Base-by-base conservation (phyloP, 2,113 vertebrate species). In the Vidua macroura region DNA sequence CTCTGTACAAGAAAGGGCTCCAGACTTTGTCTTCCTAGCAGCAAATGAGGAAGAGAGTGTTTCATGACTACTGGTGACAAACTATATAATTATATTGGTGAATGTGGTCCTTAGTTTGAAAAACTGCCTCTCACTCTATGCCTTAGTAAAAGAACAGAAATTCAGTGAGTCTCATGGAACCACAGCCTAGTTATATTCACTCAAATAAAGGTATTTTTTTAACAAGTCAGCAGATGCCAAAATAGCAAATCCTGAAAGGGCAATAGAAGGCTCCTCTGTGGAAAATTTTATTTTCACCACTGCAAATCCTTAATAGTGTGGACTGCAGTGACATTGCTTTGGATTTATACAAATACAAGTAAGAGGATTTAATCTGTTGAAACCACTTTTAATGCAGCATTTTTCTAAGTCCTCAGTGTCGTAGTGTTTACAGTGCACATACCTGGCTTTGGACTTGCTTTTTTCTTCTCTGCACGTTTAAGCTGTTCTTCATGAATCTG, bases 401-500 rank as follows among this genome's bases (percentile, higher is more conserved):
- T 92, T 95, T 75, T 49, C 24, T 6, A n/a, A 72, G 73, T 16
- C 64, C 52, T 88, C 56, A 12, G 43, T 43, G n/a, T 31, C 69
- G 51, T 11, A 19, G 15, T 18, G 33, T 58, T 43, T 48, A 49
- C 28, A 58, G 15, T 1, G 35, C 9, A 96, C 97, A 7, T 93
- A 99, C 99, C 98, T 59, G 96, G 9, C 90, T 98, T 98, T 7
- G 93, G 33, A 17, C 21, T 89, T 10, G 91, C 76, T 95, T 98
- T 99, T 82, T 98, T 95, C 79, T 97, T 97, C 81, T 99, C 98
- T 33, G 98, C 87, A 7, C 96, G 97, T 58, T 85, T 98, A 30
- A 99, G 90, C 83, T 99, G 98, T 41, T 99, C 98, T 70, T 99
- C 97, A 0, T 99, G 97, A 68, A 99, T 98, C 97, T 99, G 99